Conservation (phyloP, 1,140 invertebrate genomes). For the Leptinotarsa lineolata region DNA sequence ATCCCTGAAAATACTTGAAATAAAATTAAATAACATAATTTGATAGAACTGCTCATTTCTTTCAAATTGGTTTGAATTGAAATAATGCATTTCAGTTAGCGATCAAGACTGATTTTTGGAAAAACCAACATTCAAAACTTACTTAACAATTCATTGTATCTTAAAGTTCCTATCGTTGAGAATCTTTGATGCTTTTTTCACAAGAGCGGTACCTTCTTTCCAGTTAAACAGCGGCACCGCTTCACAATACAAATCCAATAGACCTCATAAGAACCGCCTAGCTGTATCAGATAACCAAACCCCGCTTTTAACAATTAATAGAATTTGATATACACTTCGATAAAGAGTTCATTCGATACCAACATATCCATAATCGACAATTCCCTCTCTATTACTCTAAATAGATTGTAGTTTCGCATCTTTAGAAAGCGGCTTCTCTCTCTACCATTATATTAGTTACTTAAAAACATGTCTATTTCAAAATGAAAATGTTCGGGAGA, state of each 20-base stretch:
- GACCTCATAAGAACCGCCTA: constrained; percentile 20
- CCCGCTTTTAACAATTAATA: constrained; percentile 29
- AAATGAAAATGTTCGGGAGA: no score
- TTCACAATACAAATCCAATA: constrained; percentile 26
- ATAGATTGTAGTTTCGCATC: constrained; percentile 21
- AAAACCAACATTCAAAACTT: no score
- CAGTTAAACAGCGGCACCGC: neutral
- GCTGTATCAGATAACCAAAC: constrained; percentile 25
- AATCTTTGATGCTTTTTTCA: neutral
- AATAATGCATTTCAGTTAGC: no score
- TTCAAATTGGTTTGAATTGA: no score
- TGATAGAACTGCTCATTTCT: no score
- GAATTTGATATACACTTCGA: constrained; percentile 26
- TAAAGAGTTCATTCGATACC: constrained; percentile 29
- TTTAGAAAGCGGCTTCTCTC: constrained; percentile 21
- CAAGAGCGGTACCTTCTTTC: neutral
- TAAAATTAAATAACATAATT: no score
- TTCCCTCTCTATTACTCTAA: constrained; percentile 9
- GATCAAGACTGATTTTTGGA: no score
- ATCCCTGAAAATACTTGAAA: no score
- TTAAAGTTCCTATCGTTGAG: no score
- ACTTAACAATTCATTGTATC: no score
- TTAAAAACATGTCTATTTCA: no score
- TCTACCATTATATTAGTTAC: neutral
- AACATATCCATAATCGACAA: constrained; percentile 27